Percentiles rank a stretch among this genome's conserved stretches.
These are phyloP conservation scores for Seriola quinqueradiata DNA, from an alignment of 2,113 vertebrate species.

Conservation along the genomic window DNA sequence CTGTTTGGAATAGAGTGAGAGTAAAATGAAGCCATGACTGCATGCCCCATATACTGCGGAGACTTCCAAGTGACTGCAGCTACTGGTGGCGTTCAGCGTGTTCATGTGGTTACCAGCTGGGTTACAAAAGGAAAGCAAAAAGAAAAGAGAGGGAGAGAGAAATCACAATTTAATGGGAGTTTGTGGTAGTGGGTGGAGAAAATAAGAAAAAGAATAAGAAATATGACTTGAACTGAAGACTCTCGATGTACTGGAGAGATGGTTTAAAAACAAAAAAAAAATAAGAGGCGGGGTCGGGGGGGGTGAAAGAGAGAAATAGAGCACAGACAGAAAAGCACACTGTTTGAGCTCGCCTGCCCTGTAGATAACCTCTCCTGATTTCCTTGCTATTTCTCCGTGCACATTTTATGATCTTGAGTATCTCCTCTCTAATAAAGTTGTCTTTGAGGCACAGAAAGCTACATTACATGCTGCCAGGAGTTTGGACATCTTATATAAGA, in stretches of 20 bases:
- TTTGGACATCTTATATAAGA: conserved; percentile 9
- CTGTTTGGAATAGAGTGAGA: not conserved
- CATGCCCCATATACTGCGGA: conserved; percentile 31
- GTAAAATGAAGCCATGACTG: conserved; percentile 31
- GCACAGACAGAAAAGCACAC: conserved; percentile 44
- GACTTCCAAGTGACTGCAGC: conserved; percentile 30
- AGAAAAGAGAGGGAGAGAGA: conserved; percentile 29
- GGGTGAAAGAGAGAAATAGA: conserved; percentile 29
- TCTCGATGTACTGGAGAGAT: conserved; percentile 31
- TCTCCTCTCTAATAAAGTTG: conserved; percentile 52
- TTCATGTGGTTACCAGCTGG: conserved; percentile 51
- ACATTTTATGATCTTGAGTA: conserved; percentile 51
- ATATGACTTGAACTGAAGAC: conserved; percentile 19
- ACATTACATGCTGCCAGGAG: not conserved
- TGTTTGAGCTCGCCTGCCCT: conserved; percentile 62
- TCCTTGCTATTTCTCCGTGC: conserved; percentile 44
- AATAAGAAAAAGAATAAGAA: conserved; percentile 28
- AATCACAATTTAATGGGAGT: not conserved
- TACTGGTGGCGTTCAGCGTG: conserved; percentile 23
- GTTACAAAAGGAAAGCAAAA: conserved; percentile 32
- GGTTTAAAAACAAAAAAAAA: conserved; percentile 38
- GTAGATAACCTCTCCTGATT: conserved; percentile 58
- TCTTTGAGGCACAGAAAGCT: conserved; percentile 47
- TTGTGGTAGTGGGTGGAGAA: conserved; percentile 18
- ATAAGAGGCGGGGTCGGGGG: conserved; percentile 9